Evolutionary conservation across 2,113 vertebrate genomes (phyloP), one percentile per base, ranked within the genome.

Genomic region (Microtus ochrogaster): DNA sequence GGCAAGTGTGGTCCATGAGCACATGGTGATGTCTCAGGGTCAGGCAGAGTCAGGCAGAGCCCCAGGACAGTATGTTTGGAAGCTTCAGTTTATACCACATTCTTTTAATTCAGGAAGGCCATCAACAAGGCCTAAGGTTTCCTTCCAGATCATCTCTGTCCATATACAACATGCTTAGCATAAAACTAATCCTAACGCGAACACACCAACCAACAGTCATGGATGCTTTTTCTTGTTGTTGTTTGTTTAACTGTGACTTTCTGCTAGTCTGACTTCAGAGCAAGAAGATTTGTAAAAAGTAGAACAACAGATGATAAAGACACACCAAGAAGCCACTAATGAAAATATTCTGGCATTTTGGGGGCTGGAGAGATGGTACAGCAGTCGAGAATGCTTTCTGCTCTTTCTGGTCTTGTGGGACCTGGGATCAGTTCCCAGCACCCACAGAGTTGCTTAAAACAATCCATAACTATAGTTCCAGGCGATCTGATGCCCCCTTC

Each of bases 201-300:
- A 52, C 5, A 44, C 0, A 30, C 3, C 49, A 74, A 65, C 68
- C 78, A 83, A 9, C 13, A 26, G 0, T 24, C 0, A 0, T 47
- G 21, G 58, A 58, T 58, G 47, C 3, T 79, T 91, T 70, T 89
- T 66, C 5, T 66, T 33, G 12, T 55, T 55, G 52, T 55, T 55
- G 52, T 68, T 33, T 66, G 10, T 85, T 92, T 70, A 74, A 0
- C 30, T 44, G 28, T 63, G 36, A 7, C 63, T 70, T 28, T 49
- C 92, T 86, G 73, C 39, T 84, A 36, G 89, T 85, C 33, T 79
- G 41, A 74, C 65, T 84, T 72, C 52, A 92, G 89, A 83, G 94
- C 47, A 52, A 73, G 81, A 49, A 73, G 81, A 63, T 70, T 86
- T 47, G 79, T 74, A 70, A 86, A 84, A 68, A 3, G 10, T 44